Evolutionary conservation across 2,888 invertebrate genomes (phyloP), one percentile per base, ranked within the genome.

Genomic region (Tinea semifulvella): DNA sequence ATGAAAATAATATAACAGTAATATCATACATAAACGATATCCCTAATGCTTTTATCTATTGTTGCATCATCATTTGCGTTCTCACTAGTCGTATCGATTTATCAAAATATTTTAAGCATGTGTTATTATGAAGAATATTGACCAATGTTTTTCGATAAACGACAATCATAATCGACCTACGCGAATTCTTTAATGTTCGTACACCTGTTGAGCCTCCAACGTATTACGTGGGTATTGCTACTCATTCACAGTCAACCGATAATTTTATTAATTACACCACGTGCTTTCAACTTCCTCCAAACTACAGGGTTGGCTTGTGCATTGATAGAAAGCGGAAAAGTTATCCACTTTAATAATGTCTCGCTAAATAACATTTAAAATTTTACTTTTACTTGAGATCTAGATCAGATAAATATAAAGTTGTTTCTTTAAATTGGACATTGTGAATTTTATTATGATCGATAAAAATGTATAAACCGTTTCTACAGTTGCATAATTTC

Each of bases 101-200:
- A 36, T 36, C 18, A 10, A 16, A 36, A 36, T 36, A 36, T 36
- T 36, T 36, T 6, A 17, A 14, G 10, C 18, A 36, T 16, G 36
- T n/a, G n/a, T n/a, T n/a, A n/a, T n/a, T n/a, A 22, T 5, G 6
- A 28, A 11, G 7, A 28, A 28, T 28, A n/a, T 28, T 18, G 36
- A 17, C n/a, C 14, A 36, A 36, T 36, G n/a, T 36, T 3, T 4
- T 13, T n/a, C 7, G 36, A 36, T 36, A 36, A 36, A 36, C 36
- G 16, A 36, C 36, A 3, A 18, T 8, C 18, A 11, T 46, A 49
- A 49, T 48, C 35, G 31, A 36, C 48, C 48, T 38, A 48, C 48
- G 31, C 38, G 10, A 13, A 31, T 6, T 10, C 28, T 18, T 28
- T 42, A 42, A 17, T 25, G 27, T 44, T 44, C 28, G 44, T 25